Evolutionary conservation across 2,797 vertebrate species (phyloP).

Genomic region (Babyrousa celebensis): DNA sequence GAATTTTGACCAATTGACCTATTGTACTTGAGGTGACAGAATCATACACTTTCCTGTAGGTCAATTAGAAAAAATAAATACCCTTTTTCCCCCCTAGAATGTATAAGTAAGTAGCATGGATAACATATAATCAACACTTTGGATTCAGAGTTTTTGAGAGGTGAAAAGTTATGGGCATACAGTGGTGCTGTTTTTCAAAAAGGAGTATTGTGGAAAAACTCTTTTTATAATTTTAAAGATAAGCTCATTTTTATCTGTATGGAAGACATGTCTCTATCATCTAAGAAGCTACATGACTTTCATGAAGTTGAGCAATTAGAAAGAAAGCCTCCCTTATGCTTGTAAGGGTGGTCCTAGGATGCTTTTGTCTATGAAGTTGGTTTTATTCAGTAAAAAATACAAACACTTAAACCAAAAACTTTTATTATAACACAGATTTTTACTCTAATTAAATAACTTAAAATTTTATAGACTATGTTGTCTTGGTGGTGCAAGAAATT

Average conservation of each 20-base stretch:
- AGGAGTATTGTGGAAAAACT: conserved; percentile 45
- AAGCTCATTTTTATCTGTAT: conserved; percentile 7
- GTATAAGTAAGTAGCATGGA: conserved; percentile 31
- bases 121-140: conserved; percentile 59
- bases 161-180: conserved; percentile 67
- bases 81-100: conserved; percentile 69
- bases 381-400: conserved; percentile 80
- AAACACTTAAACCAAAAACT: conserved; percentile 70
- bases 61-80: conserved; percentile 81
- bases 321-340: conserved; percentile 19
- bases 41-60: conserved; percentile 57
- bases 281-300: conserved; percentile 60
- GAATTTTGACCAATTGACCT: conserved; percentile 64
- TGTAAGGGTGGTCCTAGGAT: conserved; percentile 35
- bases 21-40: conserved; percentile 62
- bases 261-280: conserved; percentile 30
- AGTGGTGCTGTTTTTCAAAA: conserved; percentile 76
- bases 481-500: conserved; percentile 50
- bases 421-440: conserved; percentile 50
- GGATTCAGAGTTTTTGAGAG: conserved; percentile 36
- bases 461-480: not conserved
- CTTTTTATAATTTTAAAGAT: conserved; percentile 60
- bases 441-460: conserved; percentile 5
- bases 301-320: conserved; percentile 76
- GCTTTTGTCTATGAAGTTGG: conserved; percentile 83